phyloP scores from a whole-genome alignment of 2,888 invertebrate species.

The Rhimphoctona megacephalus region DNA sequence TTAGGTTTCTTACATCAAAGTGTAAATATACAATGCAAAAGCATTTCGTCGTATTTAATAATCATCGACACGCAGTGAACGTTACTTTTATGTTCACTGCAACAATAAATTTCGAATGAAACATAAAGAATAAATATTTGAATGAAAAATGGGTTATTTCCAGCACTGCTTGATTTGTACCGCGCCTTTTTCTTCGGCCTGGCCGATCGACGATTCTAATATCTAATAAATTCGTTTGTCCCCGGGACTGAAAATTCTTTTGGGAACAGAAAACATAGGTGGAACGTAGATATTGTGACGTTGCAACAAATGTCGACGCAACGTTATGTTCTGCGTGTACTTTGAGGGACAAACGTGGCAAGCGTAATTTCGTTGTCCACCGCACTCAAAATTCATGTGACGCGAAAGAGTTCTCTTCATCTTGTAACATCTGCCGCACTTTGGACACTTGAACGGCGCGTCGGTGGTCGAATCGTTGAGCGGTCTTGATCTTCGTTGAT shows the following conservation, averaged over 20 bases:
- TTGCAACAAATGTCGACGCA: constrained; percentile 77
- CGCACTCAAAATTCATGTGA: constrained; percentile 85
- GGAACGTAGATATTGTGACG: constrained; percentile 78
- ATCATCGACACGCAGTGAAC: background rate
- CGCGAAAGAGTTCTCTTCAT: constrained; percentile 81
- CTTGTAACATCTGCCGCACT: constrained; percentile 83
- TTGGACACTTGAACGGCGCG: constrained; percentile 75
- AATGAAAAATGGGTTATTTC: background rate
- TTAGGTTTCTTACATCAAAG: background rate
- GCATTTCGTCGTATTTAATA: constrained; percentile 1
- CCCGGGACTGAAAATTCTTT: constrained; percentile 61
- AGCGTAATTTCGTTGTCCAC: constrained; percentile 77
- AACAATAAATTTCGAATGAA: background rate
- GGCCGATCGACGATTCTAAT: background rate
- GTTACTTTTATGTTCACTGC: background rate
- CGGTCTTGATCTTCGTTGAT: constrained; percentile 69
- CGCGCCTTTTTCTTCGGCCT: background rate
- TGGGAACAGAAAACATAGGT: constrained; percentile 73
- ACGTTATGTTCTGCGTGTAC: constrained; percentile 78
- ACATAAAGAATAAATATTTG: background rate
- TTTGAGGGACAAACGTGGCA: constrained; percentile 77
- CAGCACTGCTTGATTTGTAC: background rate
- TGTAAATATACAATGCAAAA: background rate
- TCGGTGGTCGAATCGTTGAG: constrained; percentile 64
- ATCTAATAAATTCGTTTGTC: constrained; percentile 40